Conservation (phyloP, 2,888 invertebrate species). For the Chironomus tentans region DNA sequence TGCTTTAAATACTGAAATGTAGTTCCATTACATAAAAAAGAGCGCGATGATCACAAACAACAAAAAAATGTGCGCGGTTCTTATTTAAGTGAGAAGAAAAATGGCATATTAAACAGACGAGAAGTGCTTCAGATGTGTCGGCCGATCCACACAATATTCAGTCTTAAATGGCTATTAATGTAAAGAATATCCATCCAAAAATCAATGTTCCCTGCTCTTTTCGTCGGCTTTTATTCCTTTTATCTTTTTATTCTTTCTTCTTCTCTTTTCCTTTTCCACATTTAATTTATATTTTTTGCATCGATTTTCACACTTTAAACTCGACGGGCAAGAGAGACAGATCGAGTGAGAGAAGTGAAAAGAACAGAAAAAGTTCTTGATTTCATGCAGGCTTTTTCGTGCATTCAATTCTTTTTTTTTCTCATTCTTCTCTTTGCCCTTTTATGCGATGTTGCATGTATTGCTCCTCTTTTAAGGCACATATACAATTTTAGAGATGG, state of each 20-base stretch:
- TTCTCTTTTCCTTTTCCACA: not conserved
- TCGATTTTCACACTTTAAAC: conserved; percentile 26
- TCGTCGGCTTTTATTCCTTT: conserved; percentile 19
- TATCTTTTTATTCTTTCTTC: not conserved
- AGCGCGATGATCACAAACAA: not conserved
- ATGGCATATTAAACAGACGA: conserved; percentile 3
- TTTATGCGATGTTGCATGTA: not conserved
- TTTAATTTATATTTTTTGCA: conserved; percentile 27
- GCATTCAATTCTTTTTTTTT: not conserved
- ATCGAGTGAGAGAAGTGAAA: not conserved
- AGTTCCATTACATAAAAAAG: not conserved
- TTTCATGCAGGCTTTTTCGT: not conserved
- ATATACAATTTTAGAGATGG: not conserved
- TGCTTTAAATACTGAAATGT: not conserved
- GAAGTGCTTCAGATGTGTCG: not conserved
- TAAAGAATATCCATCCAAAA: not conserved
- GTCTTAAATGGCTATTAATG: not conserved
- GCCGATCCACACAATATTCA: not conserved
- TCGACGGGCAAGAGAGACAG: not conserved
- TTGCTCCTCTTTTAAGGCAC: not conserved
- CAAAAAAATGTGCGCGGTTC: not conserved
- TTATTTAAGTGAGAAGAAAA: conserved; percentile 5
- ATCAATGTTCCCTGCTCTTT: not conserved
- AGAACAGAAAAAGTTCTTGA: too few species aligned
- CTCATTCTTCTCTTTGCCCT: not conserved